Percentiles rank a stretch among this genome's conserved stretches.
Evolutionary conservation across 2,888 invertebrate species (phyloP).

Genomic region (Trichopria drosophilae): DNA sequence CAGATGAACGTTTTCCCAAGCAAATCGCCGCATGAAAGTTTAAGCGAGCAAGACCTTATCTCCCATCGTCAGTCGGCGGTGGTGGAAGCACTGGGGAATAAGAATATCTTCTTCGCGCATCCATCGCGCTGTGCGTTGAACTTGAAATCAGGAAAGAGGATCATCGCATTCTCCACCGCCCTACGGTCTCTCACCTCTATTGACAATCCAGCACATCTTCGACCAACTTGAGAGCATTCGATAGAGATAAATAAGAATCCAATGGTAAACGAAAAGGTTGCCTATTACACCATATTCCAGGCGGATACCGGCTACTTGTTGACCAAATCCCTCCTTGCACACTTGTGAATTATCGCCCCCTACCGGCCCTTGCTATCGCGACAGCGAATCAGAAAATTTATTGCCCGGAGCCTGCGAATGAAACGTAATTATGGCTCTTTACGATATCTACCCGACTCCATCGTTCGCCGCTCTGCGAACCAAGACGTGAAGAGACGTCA

Average conservation of each 20-base stretch:
- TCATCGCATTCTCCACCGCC: too few species aligned
- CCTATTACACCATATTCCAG: conserved; percentile 38
- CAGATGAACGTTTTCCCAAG: too few species aligned
- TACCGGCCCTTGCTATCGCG: conserved; percentile 43
- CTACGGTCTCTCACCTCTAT: conserved; percentile 30
- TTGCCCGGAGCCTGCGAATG: conserved; percentile 47
- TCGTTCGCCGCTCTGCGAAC: conserved; percentile 28
- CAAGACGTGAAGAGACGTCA: conserved; percentile 22
- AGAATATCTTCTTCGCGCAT: too few species aligned
- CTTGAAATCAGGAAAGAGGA: too few species aligned
- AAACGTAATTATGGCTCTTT: conserved; percentile 50
- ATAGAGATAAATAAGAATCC: conserved; percentile 34
- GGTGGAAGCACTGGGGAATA: too few species aligned
- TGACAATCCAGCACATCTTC: conserved; percentile 3
- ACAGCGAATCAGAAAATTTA: conserved; percentile 49
- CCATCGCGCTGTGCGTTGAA: too few species aligned
- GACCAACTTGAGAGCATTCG: conserved; percentile 22
- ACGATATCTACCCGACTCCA: conserved; percentile 34
- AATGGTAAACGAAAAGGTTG: conserved; percentile 39
- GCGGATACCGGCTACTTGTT: conserved; percentile 46
- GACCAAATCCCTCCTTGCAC: conserved; percentile 40
- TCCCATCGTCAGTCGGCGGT: too few species aligned
- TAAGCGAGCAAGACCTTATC: too few species aligned
- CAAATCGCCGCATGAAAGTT: too few species aligned
- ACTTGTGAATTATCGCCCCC: conserved; percentile 47